Percentiles rank a stretch among this genome's conserved stretches.
These are phyloP conservation scores for Hemiscyllium ocellatum DNA, from an alignment of 2,113 vertebrate species.

Conservation along the genomic window DNA sequence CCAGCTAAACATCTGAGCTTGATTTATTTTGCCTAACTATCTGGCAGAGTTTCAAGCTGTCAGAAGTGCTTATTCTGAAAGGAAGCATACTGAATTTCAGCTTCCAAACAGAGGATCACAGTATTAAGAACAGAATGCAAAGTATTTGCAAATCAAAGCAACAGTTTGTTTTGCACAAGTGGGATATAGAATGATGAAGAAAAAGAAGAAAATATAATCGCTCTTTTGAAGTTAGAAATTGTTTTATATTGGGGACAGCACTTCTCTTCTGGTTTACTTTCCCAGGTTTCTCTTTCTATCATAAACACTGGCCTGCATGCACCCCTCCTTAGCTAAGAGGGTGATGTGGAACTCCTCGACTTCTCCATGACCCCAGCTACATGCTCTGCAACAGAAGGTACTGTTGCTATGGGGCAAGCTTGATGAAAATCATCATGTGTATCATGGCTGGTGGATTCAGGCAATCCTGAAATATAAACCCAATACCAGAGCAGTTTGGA, in stretches of 20 bases:
- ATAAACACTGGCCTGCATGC: neutral
- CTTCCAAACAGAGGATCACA: slow-evolving; percentile 36
- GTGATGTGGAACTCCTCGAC: neutral
- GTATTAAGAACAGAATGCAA: slow-evolving; percentile 37
- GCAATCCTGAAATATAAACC: neutral
- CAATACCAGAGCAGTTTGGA: neutral
- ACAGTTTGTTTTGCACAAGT: slow-evolving; percentile 33
- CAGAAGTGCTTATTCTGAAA: slow-evolving; percentile 38
- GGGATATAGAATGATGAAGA: neutral
- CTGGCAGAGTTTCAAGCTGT: slow-evolving; percentile 37
- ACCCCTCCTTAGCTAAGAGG: neutral
- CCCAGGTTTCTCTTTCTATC: neutral
- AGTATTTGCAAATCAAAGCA: slow-evolving; percentile 35
- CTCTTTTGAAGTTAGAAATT: neutral
- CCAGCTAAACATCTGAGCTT: slow-evolving; percentile 38
- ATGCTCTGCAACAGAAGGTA: neutral
- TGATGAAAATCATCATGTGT: neutral
- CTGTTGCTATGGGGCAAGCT: neutral
- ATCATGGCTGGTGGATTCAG: slow-evolving; percentile 1
- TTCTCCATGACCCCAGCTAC: neutral
- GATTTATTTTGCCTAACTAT: slow-evolving; percentile 39
- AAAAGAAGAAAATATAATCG: slow-evolving; percentile 8
- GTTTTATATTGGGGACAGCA: neutral
- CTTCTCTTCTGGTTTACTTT: neutral
- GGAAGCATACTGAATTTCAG: slow-evolving; percentile 36